Base-by-base conservation (phyloP, 2,113 vertebrate genomes). In the Bagarius yarrelli region DNA sequence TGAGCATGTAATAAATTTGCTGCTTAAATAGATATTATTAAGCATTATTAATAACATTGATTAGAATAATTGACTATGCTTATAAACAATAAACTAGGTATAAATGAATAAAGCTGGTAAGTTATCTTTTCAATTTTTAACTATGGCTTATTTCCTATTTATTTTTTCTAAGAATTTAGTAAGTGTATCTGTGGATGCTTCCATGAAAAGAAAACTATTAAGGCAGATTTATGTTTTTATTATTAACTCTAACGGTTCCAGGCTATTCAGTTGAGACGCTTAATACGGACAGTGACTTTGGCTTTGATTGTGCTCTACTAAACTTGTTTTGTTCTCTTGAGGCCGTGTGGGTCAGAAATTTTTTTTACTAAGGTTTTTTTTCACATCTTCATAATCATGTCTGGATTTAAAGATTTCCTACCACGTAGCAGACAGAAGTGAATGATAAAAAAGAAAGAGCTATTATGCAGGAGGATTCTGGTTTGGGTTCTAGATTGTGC, bases 281-380 rank as follows among this genome's bases (percentile, higher is more conserved):
- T 80, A 30, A 70, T 73, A 76, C 79, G 67, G 75, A 74, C 77
- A 78, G 50, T 18, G 77, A 59, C 61, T 82, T 78, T 76, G 72
- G 75, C 53, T 53, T 52, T 76, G 61, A 81, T 57, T 25, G 40
- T 67, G 61, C 40, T 78, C 85, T 81, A 83, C 87, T 85, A 76
- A 89, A 85, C 19, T 85, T 87, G 85, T 78, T 56, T 63, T 80
- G 88, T 90, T 91, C 53, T 59, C 23, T 59, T 69, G 88, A 89
- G 80, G 78, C 83, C 76, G 44, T 57, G 53, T 76, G 66, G 64
- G 82, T 69, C n/a, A 34, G 84, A 82, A 85, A 85, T 84, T 81
- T 81, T 66, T n/a, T 83, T 79, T 74, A 34, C 57, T 30, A 50
- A 82, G 25, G 74, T 50, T 19, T 44, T 67, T 61, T 86, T 84